Percentiles rank a stretch among this genome's conserved stretches.
Conservation (phyloP, 2,888 invertebrate genomes). For the Drosophila ezoana region DNA sequence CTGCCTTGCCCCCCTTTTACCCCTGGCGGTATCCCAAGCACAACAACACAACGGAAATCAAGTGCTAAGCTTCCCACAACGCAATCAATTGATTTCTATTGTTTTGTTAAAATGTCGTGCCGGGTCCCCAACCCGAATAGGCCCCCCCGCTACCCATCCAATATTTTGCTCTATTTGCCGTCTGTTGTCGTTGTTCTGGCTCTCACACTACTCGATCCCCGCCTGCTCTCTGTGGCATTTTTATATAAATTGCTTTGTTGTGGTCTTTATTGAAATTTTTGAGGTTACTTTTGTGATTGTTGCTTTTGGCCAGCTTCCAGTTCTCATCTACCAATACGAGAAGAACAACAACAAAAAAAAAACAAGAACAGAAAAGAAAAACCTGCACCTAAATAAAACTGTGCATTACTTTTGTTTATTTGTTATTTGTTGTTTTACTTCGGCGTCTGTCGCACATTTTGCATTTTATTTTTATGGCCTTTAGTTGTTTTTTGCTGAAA, state of each 20-base stretch:
- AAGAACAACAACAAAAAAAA: no score
- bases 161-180: constrained; percentile 69
- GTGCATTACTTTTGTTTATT: constrained; percentile 79
- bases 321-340: constrained; percentile 20
- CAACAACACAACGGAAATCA: constrained; percentile 73
- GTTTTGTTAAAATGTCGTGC: constrained; percentile 81
- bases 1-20: constrained; percentile 29
- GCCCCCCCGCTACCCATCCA: constrained; percentile 10
- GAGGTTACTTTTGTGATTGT: constrained; percentile 81
- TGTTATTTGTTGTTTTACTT: constrained; percentile 67
- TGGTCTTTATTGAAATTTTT: constrained; percentile 82
- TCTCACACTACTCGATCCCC: constrained; percentile 9
- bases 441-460: constrained; percentile 65
- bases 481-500: constrained; percentile 54
- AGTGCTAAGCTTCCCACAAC: constrained; percentile 83
- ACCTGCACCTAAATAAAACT: constrained; percentile 64
- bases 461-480: constrained; percentile 62
- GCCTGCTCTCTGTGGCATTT: constrained; percentile 62
- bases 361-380: constrained; percentile 35
- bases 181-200: constrained; percentile 50
- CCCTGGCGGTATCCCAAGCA: constrained; percentile 50
- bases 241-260: constrained; percentile 82
- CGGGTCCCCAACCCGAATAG: constrained; percentile 41
- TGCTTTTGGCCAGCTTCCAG: constrained; percentile 70
- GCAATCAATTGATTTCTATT: constrained; percentile 82